phyloP scores from a whole-genome alignment of 1,140 invertebrate species.

The Condylostylus longicornis region DNA sequence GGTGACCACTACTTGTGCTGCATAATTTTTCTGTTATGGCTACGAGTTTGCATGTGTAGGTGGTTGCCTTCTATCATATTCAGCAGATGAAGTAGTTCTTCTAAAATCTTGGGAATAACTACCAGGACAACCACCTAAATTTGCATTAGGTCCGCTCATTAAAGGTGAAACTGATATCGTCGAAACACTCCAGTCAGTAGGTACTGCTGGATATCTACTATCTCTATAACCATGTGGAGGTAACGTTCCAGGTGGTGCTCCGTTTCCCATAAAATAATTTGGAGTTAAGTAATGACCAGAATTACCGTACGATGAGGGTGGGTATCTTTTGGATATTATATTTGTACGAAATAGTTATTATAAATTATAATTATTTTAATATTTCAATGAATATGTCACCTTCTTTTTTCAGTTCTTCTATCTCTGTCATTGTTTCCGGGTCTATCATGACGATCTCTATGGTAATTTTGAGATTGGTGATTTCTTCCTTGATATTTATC shows the following conservation, averaged over 20 bases:
- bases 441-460: slow-evolving; percentile 33
- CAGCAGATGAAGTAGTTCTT: too few species aligned
- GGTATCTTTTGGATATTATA: not conserved
- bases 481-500: slow-evolving; percentile 19
- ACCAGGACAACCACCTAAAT: too few species aligned
- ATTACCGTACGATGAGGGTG: slow-evolving; percentile 18
- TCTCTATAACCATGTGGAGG: slow-evolving; percentile 18
- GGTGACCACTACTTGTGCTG: too few species aligned
- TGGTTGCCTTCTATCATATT: too few species aligned
- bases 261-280: slow-evolving; percentile 26
- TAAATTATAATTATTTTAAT: not conserved
- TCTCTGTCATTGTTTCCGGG: slow-evolving; percentile 38
- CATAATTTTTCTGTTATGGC: too few species aligned
- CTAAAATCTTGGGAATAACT: too few species aligned
- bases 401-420: slow-evolving; percentile 38
- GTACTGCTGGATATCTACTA: slow-evolving; percentile 15
- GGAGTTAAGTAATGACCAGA: slow-evolving; percentile 22
- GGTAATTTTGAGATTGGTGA: slow-evolving; percentile 14
- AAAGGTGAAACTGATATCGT: too few species aligned
- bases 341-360: not conserved
- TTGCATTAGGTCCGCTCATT: too few species aligned
- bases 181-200: slow-evolving; percentile 12
- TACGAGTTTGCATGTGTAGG: too few species aligned
- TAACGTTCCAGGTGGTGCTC: slow-evolving; percentile 12
- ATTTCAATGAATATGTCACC: slow-evolving; percentile 23